Evolutionary conservation across 2,113 vertebrate species (phyloP).

Genomic region (Epinephelus cyanopodus): DNA sequence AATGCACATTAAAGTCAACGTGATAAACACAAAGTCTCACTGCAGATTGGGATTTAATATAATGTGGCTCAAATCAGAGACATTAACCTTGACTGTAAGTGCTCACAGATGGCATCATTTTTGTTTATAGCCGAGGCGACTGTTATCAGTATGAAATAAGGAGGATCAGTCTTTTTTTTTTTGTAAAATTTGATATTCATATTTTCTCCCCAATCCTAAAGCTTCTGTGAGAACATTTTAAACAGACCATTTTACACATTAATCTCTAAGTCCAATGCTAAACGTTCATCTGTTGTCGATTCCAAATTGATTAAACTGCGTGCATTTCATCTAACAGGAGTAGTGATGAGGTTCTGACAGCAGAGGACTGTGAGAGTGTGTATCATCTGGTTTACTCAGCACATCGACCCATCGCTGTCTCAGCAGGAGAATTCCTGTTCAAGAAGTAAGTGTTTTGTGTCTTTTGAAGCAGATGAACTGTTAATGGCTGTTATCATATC

Average conservation of each 20-base stretch:
- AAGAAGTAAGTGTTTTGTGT: conserved; percentile 90
- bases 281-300: background rate
- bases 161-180: background rate
- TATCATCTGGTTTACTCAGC: conserved; percentile 98
- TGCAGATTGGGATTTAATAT: background rate
- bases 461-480: background rate
- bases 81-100: background rate
- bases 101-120: background rate
- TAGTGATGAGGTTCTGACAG: conserved; percentile 95
- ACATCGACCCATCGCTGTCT: conserved; percentile 94
- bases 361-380: conserved; percentile 98
- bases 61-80: background rate
- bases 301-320: background rate
- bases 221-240: background rate
- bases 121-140: background rate
- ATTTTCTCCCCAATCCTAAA: background rate
- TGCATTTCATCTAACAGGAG: conserved; percentile 82
- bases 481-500: background rate
- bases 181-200: background rate
- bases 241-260: background rate
- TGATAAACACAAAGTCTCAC: background rate
- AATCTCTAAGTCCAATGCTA: background rate
- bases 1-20: background rate
- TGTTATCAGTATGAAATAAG: background rate
- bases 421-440: conserved; percentile 96